Percentiles rank a stretch among this genome's conserved stretches.
phyloP scores from a whole-genome alignment of 2,797 vertebrate species.

The Linurgus olivaceus region DNA sequence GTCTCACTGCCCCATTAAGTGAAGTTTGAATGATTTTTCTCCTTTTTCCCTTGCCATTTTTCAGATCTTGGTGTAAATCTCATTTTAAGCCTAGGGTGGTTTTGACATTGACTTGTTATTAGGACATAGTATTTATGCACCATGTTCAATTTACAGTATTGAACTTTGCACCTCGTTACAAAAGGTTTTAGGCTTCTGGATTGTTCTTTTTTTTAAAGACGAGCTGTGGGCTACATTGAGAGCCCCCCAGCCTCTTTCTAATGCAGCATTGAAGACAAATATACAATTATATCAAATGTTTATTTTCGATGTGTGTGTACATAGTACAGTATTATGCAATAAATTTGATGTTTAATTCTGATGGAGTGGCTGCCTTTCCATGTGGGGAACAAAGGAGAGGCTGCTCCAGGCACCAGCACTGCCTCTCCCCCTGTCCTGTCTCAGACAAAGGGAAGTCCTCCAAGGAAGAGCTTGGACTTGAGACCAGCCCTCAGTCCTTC shows the following conservation, averaged over 20 bases:
- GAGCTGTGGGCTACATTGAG: conserved; percentile 53
- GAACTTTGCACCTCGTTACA: conserved; percentile 53
- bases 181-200: conserved; percentile 66
- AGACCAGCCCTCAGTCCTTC: neutral
- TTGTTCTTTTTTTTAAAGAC: conserved; percentile 47
- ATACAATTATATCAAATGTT: conserved; percentile 74
- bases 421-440: neutral
- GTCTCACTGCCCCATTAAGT: neutral
- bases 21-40: neutral
- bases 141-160: conserved; percentile 45
- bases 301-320: conserved; percentile 79
- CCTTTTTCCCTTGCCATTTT: neutral
- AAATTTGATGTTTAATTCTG: conserved; percentile 76
- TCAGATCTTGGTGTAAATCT: conserved; percentile 56
- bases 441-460: neutral
- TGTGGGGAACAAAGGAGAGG: neutral
- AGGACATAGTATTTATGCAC: conserved; percentile 73
- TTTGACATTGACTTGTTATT: conserved; percentile 68
- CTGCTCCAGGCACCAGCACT: neutral
- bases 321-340: conserved; percentile 77
- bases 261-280: conserved; percentile 69
- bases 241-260: conserved; percentile 74
- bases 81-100: conserved; percentile 65
- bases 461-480: neutral
- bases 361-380: neutral